Base-by-base conservation (phyloP, 2,888 invertebrate species). In the Nephrotoma appendiculata region DNA sequence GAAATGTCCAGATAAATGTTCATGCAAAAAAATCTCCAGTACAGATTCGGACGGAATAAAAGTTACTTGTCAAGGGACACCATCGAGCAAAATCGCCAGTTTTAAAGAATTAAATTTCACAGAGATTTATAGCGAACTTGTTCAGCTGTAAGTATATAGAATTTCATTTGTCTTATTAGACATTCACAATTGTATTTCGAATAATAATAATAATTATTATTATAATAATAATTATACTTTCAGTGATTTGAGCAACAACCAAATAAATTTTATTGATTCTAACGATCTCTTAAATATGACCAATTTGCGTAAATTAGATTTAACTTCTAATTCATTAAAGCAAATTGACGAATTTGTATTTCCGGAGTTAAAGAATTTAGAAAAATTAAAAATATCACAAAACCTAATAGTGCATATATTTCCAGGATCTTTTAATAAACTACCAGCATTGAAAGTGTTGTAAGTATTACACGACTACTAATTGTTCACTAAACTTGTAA, bases 201-300 rank as follows among this genome's bases (percentile, higher is more conserved):
- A 43, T 42, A 86, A 45, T 7, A 86, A 45, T 7, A 44, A 86
- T 6, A 2, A 15, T n/a, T 86, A 5, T 19, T 19, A 19, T 19
- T 1, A 19, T 19, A 19, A 19, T 86, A 6, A 45, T 45, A 44
- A 86, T 84, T 86, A 6, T 44, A 41, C 83, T 92, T 92, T 83
- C 92, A 96, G 96, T 89, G 96, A 97, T 91, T 92, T 98, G 86
- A 96, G 96, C 90, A 94, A 94, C 89, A 98, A 97, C 91, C 94
- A 95, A 89, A 95, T 98, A 89, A 93, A 94, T 84, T 91, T 93
- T 19, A 94, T 98, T 89, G 94, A 95, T 89, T 94, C 94, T 4
- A 94, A 95, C 89, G 95, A 96, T 86, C 97, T 98, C 90, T 93
- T 93, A 88, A 95, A 95, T 90, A 93, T 96, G 89, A 94, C 94